phyloP scores from a whole-genome alignment of 1,140 invertebrate species.

The Drosophila nebulosa region DNA sequence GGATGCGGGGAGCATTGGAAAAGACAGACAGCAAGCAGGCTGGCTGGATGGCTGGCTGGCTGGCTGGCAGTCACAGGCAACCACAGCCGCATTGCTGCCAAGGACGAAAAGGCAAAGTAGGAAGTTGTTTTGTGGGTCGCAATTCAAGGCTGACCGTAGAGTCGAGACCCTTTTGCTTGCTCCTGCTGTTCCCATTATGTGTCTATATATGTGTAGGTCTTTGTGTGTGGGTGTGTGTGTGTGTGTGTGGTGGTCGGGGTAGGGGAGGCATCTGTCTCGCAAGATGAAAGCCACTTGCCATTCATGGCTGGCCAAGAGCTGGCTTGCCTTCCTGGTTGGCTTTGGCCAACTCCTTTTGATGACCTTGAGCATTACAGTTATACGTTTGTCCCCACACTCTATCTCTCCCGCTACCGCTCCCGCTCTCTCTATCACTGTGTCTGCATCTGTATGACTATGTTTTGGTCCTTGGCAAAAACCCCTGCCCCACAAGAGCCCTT shows the following conservation, averaged over 20 bases:
- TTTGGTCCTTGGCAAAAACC: slow-evolving; percentile 4
- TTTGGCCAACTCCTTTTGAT: slow-evolving; percentile 57
- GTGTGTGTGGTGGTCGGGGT: neutral
- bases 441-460: slow-evolving; percentile 1
- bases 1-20: neutral
- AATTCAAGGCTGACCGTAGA: slow-evolving; percentile 52
- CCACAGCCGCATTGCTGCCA: slow-evolving; percentile 19
- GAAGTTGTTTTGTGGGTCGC: slow-evolving; percentile 74
- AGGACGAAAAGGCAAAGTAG: slow-evolving; percentile 40
- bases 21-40: slow-evolving; percentile 16
- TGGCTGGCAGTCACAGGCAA: slow-evolving; percentile 1
- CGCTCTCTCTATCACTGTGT: neutral
- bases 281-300: slow-evolving; percentile 75
- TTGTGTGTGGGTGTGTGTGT: slow-evolving; percentile 14
- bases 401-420: neutral
- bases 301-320: slow-evolving; percentile 57
- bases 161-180: slow-evolving; percentile 55
- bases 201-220: too few relatives aligned
- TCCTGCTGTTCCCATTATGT: neutral
- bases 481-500: neutral
- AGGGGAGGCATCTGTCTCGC: slow-evolving; percentile 67
- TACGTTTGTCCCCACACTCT: slow-evolving; percentile 49
- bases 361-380: slow-evolving; percentile 73
- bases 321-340: slow-evolving; percentile 32
- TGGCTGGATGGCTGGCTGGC: slow-evolving; percentile 3